phyloP scores from a whole-genome alignment of 2,797 vertebrate species.

The Limosa lapponica region DNA sequence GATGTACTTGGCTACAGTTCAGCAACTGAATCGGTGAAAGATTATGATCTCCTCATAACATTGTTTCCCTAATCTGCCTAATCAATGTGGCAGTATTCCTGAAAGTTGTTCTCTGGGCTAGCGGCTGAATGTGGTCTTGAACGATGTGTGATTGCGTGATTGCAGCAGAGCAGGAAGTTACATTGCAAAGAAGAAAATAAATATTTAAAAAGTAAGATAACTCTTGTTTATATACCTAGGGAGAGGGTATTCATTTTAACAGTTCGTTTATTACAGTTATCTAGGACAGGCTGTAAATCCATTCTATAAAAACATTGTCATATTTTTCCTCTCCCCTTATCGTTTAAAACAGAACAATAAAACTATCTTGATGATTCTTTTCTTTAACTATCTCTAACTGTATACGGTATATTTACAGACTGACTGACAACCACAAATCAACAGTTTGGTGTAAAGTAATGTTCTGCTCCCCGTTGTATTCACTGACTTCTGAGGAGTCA shows the following conservation, averaged over 20 bases:
- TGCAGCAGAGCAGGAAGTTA: not conserved
- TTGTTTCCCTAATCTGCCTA: not conserved
- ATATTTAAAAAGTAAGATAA: not conserved
- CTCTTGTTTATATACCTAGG: not conserved
- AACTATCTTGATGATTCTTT: slow-evolving; percentile 20
- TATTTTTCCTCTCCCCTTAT: not conserved
- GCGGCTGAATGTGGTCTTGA: not conserved
- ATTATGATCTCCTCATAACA: not conserved
- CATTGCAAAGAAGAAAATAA: not conserved
- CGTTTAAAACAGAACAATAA: slow-evolving; percentile 32
- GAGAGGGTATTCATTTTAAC: not conserved
- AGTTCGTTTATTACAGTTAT: not conserved
- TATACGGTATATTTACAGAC: not conserved
- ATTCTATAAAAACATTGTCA: not conserved
- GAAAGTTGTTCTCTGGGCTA: not conserved
- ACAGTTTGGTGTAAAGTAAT: not conserved
- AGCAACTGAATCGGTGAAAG: not conserved
- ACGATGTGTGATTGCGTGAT: not conserved
- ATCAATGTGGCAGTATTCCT: not conserved
- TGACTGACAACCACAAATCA: slow-evolving; percentile 3
- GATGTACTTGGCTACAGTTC: not conserved
- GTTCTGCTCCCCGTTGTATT: not conserved
- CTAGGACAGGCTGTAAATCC: not conserved
- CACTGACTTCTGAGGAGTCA: not conserved
- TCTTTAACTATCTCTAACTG: slow-evolving; percentile 31